Evolutionary conservation across 2,888 invertebrate species (phyloP), one percentile per base, ranked within the genome.

Genomic region (Drosophila atroscutellata): DNA sequence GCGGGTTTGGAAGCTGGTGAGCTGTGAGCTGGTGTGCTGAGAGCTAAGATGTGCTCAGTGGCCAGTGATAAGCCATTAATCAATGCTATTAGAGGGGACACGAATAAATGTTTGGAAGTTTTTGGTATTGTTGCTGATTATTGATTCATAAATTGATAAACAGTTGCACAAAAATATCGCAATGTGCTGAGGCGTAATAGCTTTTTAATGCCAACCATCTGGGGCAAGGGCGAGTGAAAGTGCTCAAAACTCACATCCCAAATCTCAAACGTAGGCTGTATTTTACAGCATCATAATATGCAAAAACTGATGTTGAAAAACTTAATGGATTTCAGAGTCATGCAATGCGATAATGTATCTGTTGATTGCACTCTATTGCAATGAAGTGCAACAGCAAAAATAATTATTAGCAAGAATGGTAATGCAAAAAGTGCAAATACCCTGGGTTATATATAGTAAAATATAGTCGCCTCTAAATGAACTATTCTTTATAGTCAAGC

Each of bases 51-150:
- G 45, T 20, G 45, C 45, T 45, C 45, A 24, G 47, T 18, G 57
- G 34, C 24, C 45, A 45, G 45, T 54, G 66, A 89, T 81, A 72
- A 82, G 86, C 56, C 83, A 75, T 86, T 85, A 88, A 88, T 89
- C 85, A 76, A 77, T 66, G 80, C 60, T 64, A 26, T 69, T 47
- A 47, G 72, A 9, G 52, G 51, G 59, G 51, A 36, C 36, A 28
- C 58, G 18, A 66, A 54, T 68, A 72, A 61, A 56, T 50, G 59
- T 34, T 39, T 39, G 13, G 26, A 42, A 26, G 11, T 7, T 32
- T 54, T 54, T 3, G n/a, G 28, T 36, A 7, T 26, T 18, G 34
- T 36, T 51, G 56, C 52, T 52, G 24, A 42, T 71, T 69, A 86
- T 89, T 83, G 81, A 84, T 78, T 78, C 73, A 26, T 26, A 71